Conservation (phyloP, 2,797 vertebrate genomes). For the Poeciliopsis infans region DNA sequence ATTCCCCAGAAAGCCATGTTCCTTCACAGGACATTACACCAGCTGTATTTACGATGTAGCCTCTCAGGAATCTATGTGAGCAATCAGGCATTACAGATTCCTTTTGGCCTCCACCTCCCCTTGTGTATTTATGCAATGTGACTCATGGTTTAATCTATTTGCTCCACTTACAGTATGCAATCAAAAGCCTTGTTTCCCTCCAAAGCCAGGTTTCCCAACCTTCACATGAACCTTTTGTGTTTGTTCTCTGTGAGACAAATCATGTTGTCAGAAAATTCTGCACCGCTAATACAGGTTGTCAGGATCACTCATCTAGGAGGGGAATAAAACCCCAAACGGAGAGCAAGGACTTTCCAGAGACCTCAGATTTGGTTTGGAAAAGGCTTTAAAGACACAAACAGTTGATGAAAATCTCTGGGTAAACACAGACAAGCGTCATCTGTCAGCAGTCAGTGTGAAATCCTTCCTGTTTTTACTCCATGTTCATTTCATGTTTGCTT, state of each 20-base stretch:
- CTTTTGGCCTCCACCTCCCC: slow-evolving; percentile 1
- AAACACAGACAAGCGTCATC: slow-evolving; percentile 20
- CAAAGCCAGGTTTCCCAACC: not conserved
- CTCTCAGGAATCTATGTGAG: slow-evolving; percentile 8
- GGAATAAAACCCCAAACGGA: slow-evolving; percentile 33
- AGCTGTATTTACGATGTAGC: slow-evolving; percentile 4
- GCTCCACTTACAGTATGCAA: slow-evolving; percentile 32
- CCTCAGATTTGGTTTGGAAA: slow-evolving; percentile 21
- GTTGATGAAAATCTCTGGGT: slow-evolving; percentile 22
- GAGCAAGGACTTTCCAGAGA: not conserved
- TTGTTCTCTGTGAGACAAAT: slow-evolving; percentile 48
- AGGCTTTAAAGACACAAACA: slow-evolving; percentile 14
- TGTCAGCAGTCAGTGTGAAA: slow-evolving; percentile 22
- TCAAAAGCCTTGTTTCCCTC: slow-evolving; percentile 19
- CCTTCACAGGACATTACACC: slow-evolving; percentile 25
- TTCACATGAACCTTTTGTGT: slow-evolving; percentile 36
- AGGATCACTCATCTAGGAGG: slow-evolving; percentile 30
- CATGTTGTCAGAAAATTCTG: slow-evolving; percentile 46
- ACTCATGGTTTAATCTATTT: slow-evolving; percentile 47
- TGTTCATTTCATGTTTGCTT: slow-evolving; percentile 10
- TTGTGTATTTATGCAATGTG: slow-evolving; percentile 29
- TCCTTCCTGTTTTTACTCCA: slow-evolving; percentile 2
- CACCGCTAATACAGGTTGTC: slow-evolving; percentile 50
- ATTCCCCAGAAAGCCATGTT: not conserved
- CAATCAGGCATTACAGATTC: slow-evolving; percentile 2